Evolutionary conservation across 2,797 vertebrate species (phyloP).

Genomic region (Anguilla marmorata): DNA sequence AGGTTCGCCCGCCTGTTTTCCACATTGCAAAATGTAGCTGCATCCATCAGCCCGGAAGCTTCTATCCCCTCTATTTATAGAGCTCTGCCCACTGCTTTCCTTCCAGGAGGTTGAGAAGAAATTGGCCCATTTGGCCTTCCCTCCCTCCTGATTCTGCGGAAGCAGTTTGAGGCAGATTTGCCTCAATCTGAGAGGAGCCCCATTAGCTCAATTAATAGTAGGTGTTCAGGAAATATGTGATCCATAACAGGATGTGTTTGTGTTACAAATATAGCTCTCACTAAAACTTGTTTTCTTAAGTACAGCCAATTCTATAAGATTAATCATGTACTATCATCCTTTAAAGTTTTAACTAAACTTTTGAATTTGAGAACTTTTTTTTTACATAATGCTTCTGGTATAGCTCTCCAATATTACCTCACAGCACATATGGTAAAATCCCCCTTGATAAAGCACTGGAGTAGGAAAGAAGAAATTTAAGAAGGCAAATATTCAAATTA

Average conservation of each 20-base stretch:
- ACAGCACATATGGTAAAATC: background rate
- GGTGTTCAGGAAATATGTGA: slow-evolving; percentile 59
- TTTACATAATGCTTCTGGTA: background rate
- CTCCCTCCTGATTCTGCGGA: slow-evolving; percentile 38
- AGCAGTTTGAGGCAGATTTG: slow-evolving; percentile 58
- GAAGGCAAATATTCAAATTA: background rate
- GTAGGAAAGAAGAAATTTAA: slow-evolving; percentile 7
- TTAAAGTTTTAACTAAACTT: slow-evolving; percentile 1
- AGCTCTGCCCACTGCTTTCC: slow-evolving; percentile 50
- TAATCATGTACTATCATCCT: background rate
- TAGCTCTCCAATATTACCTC: background rate
- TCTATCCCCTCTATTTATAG: slow-evolving; percentile 67
- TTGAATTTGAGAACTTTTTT: background rate
- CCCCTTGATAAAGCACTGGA: slow-evolving; percentile 16
- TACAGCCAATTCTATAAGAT: background rate
- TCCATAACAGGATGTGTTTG: slow-evolving; percentile 68
- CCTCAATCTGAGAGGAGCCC: slow-evolving; percentile 62
- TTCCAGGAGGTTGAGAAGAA: slow-evolving; percentile 50
- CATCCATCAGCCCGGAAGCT: slow-evolving; percentile 43
- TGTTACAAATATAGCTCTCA: slow-evolving; percentile 62
- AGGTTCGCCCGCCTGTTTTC: slow-evolving; percentile 66
- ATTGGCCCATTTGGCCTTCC: slow-evolving; percentile 27
- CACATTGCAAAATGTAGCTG: slow-evolving; percentile 62
- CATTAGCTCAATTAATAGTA: slow-evolving; percentile 53
- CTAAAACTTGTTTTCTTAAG: background rate